phyloP scores from a whole-genome alignment of 2,888 invertebrate species.

The Sinotaia quadrata region DNA sequence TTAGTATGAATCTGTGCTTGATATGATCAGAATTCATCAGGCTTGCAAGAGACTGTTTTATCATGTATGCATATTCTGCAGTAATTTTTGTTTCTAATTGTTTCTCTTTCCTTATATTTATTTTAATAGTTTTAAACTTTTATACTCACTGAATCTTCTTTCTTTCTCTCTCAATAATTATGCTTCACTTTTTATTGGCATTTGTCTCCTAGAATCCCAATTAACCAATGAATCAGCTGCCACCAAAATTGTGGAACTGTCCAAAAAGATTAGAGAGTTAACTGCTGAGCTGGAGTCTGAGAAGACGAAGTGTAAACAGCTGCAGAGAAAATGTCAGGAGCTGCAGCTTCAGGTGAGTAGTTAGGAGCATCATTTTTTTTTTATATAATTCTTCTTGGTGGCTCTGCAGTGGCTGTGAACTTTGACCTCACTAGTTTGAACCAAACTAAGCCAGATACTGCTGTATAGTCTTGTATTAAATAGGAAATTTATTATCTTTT shows the following conservation, averaged over 20 bases:
- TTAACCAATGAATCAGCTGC: slow-evolving; percentile 69
- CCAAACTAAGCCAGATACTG: too few relatives aligned
- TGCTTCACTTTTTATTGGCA: background rate
- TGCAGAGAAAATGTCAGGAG: slow-evolving; percentile 65
- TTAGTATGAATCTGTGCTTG: too few relatives aligned
- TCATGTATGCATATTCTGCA: too few relatives aligned
- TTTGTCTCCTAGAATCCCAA: slow-evolving; percentile 18
- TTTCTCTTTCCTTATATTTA: background rate
- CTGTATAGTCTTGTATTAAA: too few relatives aligned
- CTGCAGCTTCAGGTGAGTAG: slow-evolving; percentile 63
- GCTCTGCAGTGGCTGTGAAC: too few relatives aligned
- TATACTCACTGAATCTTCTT: background rate
- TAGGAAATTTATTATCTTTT: too few relatives aligned
- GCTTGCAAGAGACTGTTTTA: background rate
- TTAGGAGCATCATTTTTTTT: background rate
- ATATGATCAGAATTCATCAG: background rate
- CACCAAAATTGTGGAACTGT: slow-evolving; percentile 71
- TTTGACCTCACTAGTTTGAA: too few relatives aligned
- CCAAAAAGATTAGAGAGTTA: slow-evolving; percentile 70
- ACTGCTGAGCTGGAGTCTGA: slow-evolving; percentile 70
- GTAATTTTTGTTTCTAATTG: background rate
- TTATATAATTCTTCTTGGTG: too few relatives aligned
- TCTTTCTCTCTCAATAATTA: background rate
- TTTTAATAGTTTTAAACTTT: background rate
- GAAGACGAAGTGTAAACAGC: slow-evolving; percentile 65